These are phyloP conservation scores for Agelastica alni DNA, from an alignment of 2,888 invertebrate species.

Conservation along the genomic window DNA sequence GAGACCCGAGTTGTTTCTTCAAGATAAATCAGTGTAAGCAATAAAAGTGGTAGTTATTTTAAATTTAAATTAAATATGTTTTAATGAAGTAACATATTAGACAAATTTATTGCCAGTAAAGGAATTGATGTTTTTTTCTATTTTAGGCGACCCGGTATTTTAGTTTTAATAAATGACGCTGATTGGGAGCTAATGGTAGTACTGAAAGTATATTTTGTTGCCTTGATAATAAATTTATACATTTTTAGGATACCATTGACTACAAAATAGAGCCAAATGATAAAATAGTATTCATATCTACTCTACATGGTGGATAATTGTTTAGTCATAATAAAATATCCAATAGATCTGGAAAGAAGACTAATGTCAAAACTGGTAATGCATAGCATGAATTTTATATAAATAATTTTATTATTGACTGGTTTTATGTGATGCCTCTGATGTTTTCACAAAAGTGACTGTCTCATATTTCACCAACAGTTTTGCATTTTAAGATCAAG, in stretches of 20 bases:
- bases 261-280: slow-evolving; percentile 73
- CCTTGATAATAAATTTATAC: neutral
- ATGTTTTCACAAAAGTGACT: too few relatives aligned
- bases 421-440: too few relatives aligned
- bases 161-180: slow-evolving; percentile 91
- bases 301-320: slow-evolving; percentile 77
- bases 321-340: neutral
- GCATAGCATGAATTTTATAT: too few relatives aligned
- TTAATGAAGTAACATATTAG: too few relatives aligned
- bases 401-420: too few relatives aligned
- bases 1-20: slow-evolving; percentile 73
- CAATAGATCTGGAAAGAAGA: too few relatives aligned
- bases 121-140: neutral
- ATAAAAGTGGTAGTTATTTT: too few relatives aligned
- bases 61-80: too few relatives aligned
- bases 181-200: slow-evolving; percentile 92
- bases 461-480: too few relatives aligned
- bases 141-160: slow-evolving; percentile 80
- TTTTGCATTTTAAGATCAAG: too few relatives aligned
- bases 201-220: slow-evolving; percentile 36
- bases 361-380: too few relatives aligned
- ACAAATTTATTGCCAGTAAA: too few relatives aligned
- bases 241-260: slow-evolving; percentile 67
- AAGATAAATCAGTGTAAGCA: slow-evolving; percentile 56
- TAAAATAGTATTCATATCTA: slow-evolving; percentile 80